Evolutionary conservation across 2,113 vertebrate genomes (phyloP).

Genomic region (Apodemus sylvaticus): DNA sequence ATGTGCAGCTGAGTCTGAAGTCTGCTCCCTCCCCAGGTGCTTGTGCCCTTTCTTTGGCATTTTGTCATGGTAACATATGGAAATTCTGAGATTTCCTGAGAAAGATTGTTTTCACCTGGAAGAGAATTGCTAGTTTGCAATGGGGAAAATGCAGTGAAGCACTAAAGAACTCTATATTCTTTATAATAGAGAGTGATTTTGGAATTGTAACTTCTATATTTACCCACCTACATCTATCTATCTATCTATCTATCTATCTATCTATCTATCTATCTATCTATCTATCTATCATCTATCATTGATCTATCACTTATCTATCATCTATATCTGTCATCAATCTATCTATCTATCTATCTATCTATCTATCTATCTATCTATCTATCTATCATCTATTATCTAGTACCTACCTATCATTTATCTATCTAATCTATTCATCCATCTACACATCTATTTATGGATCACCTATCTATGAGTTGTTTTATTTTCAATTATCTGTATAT

Average conservation of each 20-base stretch:
- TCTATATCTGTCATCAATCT: background rate
- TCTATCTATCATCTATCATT: background rate
- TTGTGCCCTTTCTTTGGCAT: background rate
- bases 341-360: background rate
- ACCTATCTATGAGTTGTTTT: background rate
- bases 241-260: background rate
- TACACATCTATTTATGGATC: background rate
- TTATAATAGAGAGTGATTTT: background rate
- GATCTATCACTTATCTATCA: background rate
- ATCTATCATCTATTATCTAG: background rate
- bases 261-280: background rate
- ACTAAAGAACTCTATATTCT: background rate
- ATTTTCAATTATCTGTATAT: background rate
- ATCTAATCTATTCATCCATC: background rate
- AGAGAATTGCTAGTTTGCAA: background rate
- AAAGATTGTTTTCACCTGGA: slow-evolving; percentile 8
- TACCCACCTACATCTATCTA: background rate
- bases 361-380: background rate
- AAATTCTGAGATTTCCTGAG: background rate
- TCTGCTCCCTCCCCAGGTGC: too few species aligned
- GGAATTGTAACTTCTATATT: background rate
- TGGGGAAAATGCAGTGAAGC: background rate
- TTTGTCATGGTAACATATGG: background rate
- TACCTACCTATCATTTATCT: background rate
- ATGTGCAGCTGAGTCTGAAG: accelerated